Percentiles rank a stretch among this genome's conserved stretches.
phyloP scores from a whole-genome alignment of 1,140 invertebrate species.

The Trichonephila clavipes region DNA sequence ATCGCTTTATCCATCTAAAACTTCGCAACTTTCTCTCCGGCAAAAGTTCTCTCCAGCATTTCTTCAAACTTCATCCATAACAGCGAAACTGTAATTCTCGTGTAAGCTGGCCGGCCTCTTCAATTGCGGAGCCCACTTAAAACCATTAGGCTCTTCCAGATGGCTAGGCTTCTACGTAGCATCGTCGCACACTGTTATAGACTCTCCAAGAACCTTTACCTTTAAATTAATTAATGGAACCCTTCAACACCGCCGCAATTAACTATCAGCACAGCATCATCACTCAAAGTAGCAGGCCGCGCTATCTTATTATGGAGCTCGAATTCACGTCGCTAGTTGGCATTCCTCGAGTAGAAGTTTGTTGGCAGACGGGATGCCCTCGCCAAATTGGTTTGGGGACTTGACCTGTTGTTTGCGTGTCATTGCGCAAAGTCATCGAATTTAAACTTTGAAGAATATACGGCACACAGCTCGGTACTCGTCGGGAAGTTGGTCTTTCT shows the following conservation, averaged over 20 bases:
- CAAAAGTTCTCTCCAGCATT: neutral
- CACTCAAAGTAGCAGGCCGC: conserved; percentile 38
- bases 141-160: conserved; percentile 59
- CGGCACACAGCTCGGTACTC: neutral
- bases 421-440: neutral
- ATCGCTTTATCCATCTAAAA: neutral
- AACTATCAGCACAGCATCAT: conserved; percentile 49
- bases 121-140: conserved; percentile 25
- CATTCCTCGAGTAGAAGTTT: neutral
- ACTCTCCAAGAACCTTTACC: conserved; percentile 33
- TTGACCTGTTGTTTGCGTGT: conserved; percentile 58
- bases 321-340: neutral
- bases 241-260: conserved; percentile 46
- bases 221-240: conserved; percentile 60
- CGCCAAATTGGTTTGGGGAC: conserved; percentile 11
- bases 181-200: conserved; percentile 17
- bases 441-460: neutral
- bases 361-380: neutral
- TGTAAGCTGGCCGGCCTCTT: neutral
- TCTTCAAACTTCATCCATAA: conserved; percentile 33
- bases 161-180: conserved; percentile 27
- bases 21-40: neutral
- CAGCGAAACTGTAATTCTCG: conserved; percentile 24
- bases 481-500: neutral
- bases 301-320: conserved; percentile 4